Base-by-base conservation (phyloP, 2,888 invertebrate species). In the Nomada ferruginata region DNA sequence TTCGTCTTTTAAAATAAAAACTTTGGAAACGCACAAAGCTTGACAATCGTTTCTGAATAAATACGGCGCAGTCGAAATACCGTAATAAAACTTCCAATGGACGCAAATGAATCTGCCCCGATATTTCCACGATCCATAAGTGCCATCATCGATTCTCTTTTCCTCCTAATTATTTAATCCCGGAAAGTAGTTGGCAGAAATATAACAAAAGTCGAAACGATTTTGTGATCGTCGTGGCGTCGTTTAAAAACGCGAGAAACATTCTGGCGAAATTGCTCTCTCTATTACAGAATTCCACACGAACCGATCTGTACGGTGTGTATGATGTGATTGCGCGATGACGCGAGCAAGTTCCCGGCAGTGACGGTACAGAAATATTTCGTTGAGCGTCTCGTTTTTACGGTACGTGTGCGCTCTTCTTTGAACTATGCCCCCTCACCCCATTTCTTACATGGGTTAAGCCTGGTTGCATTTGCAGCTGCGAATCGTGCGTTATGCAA, bases 1-100 rank as follows among this genome's bases (percentile, higher is more conserved):
- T 36, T 36, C 36, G 36, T 5, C 7, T 64, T 71, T 42, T 52
- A 60, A 55, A 52, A 66, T 57, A 66, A 52, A 66, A 61, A 66
- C n/a, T 18, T 66, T 79, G 72, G 72, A 79, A 80, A 72, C 57
- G 57, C 79, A 79, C 73, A 68, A 79, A 72, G 57, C 55, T 57
- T 52, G 72, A 69, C 69, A 63, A 72, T 71, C 20, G 61, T 50
- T 57, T 71, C n/a, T 15, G 42, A 53, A 57, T 42, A 59, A 53
- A 64, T 23, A 70, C 44, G 59, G 10, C 20, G 26, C 57, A 57
- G 57, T 64, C 50, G 26, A 29, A 64, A 64, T 55, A 64, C n/a
- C 50, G 23, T 44, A 15, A 61, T 70, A 23, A 61, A 53, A 18
- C 1, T 20, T 52, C 20, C 64, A 36, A 11, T 42, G 57, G 47